phyloP scores from a whole-genome alignment of 2,113 vertebrate genomes.

The Puntigrus tetrazona region DNA sequence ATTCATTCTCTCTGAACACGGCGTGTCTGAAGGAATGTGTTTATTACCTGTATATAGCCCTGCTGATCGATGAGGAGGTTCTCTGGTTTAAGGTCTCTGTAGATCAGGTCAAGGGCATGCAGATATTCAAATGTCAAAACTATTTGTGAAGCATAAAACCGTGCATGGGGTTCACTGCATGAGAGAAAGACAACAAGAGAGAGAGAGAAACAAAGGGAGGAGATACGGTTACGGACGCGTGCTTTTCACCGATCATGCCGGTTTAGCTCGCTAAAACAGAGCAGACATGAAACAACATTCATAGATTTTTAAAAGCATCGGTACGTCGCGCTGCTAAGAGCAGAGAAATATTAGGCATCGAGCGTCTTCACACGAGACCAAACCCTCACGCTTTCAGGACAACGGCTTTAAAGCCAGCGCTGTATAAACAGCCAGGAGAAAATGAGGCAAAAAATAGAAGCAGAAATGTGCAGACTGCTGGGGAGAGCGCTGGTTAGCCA shows the following conservation, averaged over 20 bases:
- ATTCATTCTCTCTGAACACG: background rate
- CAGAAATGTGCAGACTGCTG: background rate
- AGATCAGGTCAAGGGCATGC: conserved; percentile 82
- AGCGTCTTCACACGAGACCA: background rate
- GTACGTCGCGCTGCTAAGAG: background rate
- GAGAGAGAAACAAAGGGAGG: background rate
- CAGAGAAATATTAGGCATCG: background rate
- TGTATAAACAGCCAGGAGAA: background rate
- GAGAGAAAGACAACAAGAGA: background rate
- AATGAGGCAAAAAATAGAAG: background rate
- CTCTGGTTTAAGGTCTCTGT: conserved; percentile 83
- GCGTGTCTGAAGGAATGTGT: conserved; percentile 38
- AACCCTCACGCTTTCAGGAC: background rate
- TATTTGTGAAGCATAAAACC: conserved; percentile 82
- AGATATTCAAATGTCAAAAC: conserved; percentile 83
- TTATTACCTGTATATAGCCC: conserved; percentile 78
- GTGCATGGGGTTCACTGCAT: conserved; percentile 79
- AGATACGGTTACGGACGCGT: too few relatives aligned
- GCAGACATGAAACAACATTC: background rate
- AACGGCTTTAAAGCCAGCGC: background rate
- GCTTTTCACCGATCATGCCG: too few relatives aligned
- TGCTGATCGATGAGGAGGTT: conserved; percentile 84
- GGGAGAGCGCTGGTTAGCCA: too few relatives aligned
- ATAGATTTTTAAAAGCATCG: background rate
- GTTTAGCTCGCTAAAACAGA: too few relatives aligned